Percentiles rank a stretch among this genome's conserved stretches.
Conservation (phyloP, 1,140 invertebrate genomes). For the Choristoneura fumiferana region DNA sequence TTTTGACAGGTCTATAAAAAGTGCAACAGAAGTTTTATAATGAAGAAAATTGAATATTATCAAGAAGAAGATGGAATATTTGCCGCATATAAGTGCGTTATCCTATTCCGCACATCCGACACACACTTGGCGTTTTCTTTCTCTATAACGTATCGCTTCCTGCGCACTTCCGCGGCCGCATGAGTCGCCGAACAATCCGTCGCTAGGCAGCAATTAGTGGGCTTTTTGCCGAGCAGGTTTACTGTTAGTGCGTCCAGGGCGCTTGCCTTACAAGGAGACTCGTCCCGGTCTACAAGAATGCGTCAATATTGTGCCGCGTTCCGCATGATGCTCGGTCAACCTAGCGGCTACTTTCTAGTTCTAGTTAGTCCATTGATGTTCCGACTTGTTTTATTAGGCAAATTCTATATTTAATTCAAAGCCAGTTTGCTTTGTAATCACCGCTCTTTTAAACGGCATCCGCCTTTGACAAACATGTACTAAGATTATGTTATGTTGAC, state of each 20-base stretch:
- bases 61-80: too few relatives aligned
- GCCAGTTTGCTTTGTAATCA: neutral
- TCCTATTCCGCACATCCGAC: too few relatives aligned
- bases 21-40: too few relatives aligned
- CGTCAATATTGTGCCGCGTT: slow-evolving; percentile 57
- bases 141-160: slow-evolving; percentile 4
- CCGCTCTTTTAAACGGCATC: neutral
- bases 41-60: too few relatives aligned
- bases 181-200: neutral
- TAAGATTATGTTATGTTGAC: slow-evolving; percentile 6
- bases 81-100: too few relatives aligned
- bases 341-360: slow-evolving; percentile 15
- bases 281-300: slow-evolving; percentile 53
- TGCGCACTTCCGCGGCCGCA: slow-evolving; percentile 1
- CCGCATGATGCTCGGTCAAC: slow-evolving; percentile 21
- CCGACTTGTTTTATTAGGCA: slow-evolving; percentile 16
- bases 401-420: slow-evolving; percentile 15
- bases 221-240: slow-evolving; percentile 51
- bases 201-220: slow-evolving; percentile 40
- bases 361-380: slow-evolving; percentile 9
- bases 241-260: slow-evolving; percentile 61
- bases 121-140: too few relatives aligned
- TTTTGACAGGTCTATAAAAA: too few relatives aligned
- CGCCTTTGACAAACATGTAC: neutral
- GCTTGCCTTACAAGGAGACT: slow-evolving; percentile 59